phyloP scores from a whole-genome alignment of 2,113 vertebrate genomes.

The Cyanoramphus novaezelandiae region DNA sequence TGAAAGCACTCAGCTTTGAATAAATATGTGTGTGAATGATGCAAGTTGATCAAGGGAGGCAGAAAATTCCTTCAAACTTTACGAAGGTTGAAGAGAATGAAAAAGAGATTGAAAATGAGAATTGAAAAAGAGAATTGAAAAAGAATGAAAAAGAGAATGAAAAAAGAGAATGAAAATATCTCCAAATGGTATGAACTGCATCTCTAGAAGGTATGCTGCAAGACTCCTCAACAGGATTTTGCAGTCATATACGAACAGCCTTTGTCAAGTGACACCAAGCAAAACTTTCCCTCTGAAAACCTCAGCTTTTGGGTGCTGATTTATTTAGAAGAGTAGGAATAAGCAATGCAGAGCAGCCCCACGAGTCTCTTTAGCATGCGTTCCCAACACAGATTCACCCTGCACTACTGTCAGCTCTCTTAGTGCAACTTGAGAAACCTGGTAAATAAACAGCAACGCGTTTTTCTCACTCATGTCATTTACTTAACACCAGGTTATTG shows the following conservation, averaged over 20 bases:
- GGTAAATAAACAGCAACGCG: neutral
- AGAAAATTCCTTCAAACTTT: neutral
- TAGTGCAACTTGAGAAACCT: neutral
- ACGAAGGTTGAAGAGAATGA: neutral
- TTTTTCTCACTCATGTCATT: neutral
- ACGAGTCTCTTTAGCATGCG: accelerated
- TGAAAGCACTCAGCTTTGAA: neutral
- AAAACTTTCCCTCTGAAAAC: neutral
- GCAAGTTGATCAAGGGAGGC: neutral
- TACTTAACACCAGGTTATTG: neutral
- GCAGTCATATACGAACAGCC: neutral
- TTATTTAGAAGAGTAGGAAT: neutral
- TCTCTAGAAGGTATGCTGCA: neutral
- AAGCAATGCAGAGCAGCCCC: neutral
- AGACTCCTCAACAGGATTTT: neutral
- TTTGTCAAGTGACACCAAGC: neutral
- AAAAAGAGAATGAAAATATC: neutral
- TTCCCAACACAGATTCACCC: neutral
- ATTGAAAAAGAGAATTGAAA: too few relatives aligned
- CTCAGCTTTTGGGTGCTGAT: neutral
- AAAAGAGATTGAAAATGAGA: neutral
- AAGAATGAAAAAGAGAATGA: too few relatives aligned
- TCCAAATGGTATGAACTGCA: neutral
- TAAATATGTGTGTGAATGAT: accelerated
- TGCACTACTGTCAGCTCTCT: neutral